phyloP scores from a whole-genome alignment of 2,113 vertebrate genomes.

The Muscicapa adusta region DNA sequence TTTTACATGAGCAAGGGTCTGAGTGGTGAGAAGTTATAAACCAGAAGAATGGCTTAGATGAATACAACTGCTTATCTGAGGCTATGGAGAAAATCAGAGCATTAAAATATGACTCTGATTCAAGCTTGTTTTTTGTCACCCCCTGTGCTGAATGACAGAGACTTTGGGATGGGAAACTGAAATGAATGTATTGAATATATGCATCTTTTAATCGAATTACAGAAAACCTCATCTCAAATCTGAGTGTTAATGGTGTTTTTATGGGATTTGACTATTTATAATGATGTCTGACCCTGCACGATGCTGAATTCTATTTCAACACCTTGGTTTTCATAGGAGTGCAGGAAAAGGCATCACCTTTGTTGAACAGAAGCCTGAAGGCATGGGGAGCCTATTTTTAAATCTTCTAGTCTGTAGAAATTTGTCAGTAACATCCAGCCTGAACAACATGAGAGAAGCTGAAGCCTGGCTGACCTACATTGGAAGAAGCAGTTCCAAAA shows the following conservation, averaged over 20 bases:
- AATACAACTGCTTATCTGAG: not conserved
- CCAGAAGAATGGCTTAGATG: not conserved
- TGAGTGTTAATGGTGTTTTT: not conserved
- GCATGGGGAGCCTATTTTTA: not conserved
- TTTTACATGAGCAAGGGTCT: not conserved
- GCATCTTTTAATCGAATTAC: not conserved
- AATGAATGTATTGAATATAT: not conserved
- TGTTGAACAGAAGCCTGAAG: not conserved
- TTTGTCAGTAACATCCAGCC: not conserved
- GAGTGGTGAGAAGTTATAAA: not conserved
- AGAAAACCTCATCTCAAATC: not conserved
- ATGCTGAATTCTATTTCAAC: not conserved
- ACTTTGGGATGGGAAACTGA: not conserved
- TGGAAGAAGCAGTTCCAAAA: not conserved
- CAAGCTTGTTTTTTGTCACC: not conserved
- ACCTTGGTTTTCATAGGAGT: not conserved
- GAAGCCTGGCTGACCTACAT: not conserved
- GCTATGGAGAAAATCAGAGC: not conserved
- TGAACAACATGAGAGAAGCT: not conserved
- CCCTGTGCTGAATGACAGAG: not conserved
- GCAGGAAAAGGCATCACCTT: not conserved
- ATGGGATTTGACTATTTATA: not conserved
- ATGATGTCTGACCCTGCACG: not conserved
- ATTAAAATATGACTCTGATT: not conserved
- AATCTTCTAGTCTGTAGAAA: not conserved